These are phyloP conservation scores for Oreochromis tanganicae DNA, from an alignment of 2,113 vertebrate genomes.

Conservation along the genomic window DNA sequence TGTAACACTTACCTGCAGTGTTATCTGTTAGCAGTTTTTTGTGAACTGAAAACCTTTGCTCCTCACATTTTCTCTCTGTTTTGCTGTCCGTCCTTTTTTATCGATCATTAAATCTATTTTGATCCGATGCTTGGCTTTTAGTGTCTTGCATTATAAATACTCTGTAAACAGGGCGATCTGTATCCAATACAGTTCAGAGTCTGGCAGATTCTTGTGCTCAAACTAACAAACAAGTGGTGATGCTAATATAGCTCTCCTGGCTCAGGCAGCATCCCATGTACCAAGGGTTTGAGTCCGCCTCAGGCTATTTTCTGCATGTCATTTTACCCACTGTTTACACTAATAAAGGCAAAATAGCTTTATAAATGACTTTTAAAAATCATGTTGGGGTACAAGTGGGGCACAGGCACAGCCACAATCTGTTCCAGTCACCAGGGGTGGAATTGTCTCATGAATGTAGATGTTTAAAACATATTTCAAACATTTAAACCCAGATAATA, in stretches of 20 bases:
- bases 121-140: neutral
- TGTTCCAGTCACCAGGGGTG: neutral
- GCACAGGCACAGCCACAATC: neutral
- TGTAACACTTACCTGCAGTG: neutral
- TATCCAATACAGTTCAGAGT: neutral
- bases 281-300: neutral
- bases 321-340: neutral
- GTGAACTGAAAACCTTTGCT: neutral
- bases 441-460: neutral
- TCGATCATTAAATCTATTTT: neutral
- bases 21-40: neutral
- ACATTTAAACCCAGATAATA: neutral
- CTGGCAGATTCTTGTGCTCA: neutral
- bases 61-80: neutral
- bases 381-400: neutral
- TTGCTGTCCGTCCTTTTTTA: neutral
- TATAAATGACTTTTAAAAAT: neutral
- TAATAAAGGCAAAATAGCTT: neutral
- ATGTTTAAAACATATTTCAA: neutral
- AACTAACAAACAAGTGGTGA: neutral
- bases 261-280: neutral
- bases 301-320: neutral
- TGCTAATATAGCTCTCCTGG: neutral
- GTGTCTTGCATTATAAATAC: neutral
- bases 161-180: neutral